phyloP scores from a whole-genome alignment of 2,797 vertebrate species.

The Malacoraja senta region DNA sequence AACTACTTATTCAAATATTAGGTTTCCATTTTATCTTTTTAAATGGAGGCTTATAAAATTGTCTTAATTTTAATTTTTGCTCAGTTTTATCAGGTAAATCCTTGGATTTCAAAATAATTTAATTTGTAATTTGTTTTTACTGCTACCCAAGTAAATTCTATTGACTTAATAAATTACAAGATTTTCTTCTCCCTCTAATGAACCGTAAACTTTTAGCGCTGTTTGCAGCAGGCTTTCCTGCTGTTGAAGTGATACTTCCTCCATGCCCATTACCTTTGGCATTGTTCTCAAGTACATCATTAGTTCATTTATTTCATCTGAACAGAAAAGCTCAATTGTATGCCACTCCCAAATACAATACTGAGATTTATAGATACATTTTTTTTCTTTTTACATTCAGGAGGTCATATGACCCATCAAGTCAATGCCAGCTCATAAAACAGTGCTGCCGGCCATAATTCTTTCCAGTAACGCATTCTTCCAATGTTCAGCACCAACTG shows the following conservation, averaged over 20 bases:
- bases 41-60: background rate
- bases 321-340: background rate
- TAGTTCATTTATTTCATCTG: background rate
- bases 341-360: background rate
- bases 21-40: background rate
- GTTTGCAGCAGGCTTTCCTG: background rate
- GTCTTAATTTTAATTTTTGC: background rate
- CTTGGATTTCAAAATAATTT: background rate
- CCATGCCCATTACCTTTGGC: background rate
- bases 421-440: too few species aligned
- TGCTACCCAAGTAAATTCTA: background rate
- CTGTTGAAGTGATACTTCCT: background rate
- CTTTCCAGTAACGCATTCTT: too few species aligned
- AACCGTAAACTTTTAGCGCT: background rate
- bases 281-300: background rate
- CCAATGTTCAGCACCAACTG: too few species aligned
- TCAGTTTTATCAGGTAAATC: background rate
- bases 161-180: background rate
- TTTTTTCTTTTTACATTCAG: too few species aligned
- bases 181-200: background rate
- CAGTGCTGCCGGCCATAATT: too few species aligned
- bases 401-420: too few species aligned
- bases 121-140: background rate
- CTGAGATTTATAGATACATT: background rate
- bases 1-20: background rate